A percentile compares a stretch with the other conserved stretches of the same genome.
These are phyloP conservation scores for Agapornis roseicollis DNA, from an alignment of 2,113 vertebrate species.

Conservation along the genomic window DNA sequence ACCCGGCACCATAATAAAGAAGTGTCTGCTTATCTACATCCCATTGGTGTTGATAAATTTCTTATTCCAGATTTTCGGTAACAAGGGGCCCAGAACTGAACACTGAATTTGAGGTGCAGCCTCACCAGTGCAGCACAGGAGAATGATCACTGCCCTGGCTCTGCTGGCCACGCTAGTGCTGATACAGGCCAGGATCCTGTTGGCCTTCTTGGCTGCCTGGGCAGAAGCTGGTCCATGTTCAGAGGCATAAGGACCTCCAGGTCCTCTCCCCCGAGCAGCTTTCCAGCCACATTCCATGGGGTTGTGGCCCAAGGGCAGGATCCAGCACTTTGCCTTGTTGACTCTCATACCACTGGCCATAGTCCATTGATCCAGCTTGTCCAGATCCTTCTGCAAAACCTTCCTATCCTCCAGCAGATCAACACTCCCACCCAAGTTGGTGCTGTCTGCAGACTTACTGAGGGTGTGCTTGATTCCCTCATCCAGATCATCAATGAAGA, in stretches of 20 bases:
- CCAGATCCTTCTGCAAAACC: not conserved
- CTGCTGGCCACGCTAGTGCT: not conserved
- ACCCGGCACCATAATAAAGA: no score
- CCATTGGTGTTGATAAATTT: no score
- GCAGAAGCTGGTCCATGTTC: not conserved
- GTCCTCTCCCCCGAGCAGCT: not conserved
- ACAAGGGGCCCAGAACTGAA: not conserved
- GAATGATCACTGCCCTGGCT: not conserved
- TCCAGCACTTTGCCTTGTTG: not conserved
- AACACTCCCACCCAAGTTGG: not conserved
- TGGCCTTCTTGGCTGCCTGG: not conserved
- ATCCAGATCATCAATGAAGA: not conserved
- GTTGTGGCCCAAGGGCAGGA: not conserved
- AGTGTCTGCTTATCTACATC: no score
- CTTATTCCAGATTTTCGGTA: no score
- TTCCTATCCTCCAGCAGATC: not conserved
- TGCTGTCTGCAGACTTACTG: not conserved
- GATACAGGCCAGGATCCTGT: not conserved
- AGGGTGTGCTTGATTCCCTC: not conserved
- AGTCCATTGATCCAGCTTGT: not conserved
- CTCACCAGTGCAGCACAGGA: not conserved
- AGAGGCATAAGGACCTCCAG: not conserved
- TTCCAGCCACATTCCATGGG: not conserved
- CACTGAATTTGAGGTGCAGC: not conserved
- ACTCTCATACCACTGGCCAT: not conserved